Base-by-base conservation (phyloP, 2,888 invertebrate genomes). In the Cosmia trapezina region DNA sequence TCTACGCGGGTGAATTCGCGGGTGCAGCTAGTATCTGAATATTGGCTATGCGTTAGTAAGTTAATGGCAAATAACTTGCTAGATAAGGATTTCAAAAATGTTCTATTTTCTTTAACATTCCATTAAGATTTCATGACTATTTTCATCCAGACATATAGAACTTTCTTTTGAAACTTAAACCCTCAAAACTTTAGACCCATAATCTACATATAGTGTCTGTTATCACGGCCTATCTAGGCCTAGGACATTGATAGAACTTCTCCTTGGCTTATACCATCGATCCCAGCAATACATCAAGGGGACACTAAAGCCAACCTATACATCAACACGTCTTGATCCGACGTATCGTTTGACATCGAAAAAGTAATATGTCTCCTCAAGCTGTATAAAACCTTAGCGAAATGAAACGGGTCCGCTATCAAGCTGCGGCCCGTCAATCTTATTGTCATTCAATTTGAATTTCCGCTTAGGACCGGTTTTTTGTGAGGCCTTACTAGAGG, bases 361-460 rank as follows among this genome's bases (percentile, higher is more conserved):
- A 90, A 91, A 88, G 93, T 91, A 93, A 92, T 93, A 92, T 89
- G 88, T 91, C 90, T 91, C 88, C 61, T 81, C 77, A 83, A 81
- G 81, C 76, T 85, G 87, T 86, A 81, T 87, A 86, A 86, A 87
- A 92, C 91, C 91, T 91, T 91, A 80, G 88, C 89, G 91, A 90
- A 92, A 93, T 93, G 94, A 93, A 93, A 93, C 89, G 90, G 93
- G 91, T 92, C 90, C 89, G 92, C 91, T 94, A 94, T 94, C 93
- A 91, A 89, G 87, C 90, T 89, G 91, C 88, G 90, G 90, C 91
- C 93, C 95, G 95, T 94, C 95, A 94, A 95, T 95, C 95, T 94
- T 94, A 94, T 94, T 95, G 95, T 95, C 95, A 93, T 95, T 94
- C 94, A 93, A 95, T 94, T 95, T 95, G 94, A 94, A 95, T 95